A percentile compares a stretch with the other conserved stretches of the same genome.
phyloP scores from a whole-genome alignment of 2,113 vertebrate species.

The Callipepla squamata region DNA sequence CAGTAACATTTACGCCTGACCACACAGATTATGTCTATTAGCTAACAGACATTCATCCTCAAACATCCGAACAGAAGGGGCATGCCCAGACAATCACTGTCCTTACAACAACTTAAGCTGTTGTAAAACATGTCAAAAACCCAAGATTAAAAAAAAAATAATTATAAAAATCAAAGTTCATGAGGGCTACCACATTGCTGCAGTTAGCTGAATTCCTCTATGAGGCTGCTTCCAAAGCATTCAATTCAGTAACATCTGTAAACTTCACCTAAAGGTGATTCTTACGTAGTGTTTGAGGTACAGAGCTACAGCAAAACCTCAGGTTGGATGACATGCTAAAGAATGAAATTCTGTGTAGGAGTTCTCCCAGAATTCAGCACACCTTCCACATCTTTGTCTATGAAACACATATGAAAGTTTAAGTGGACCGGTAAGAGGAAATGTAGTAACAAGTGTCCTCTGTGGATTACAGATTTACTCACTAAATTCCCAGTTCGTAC shows the following conservation, averaged over 20 bases:
- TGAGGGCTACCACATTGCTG: background rate
- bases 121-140: background rate
- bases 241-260: background rate
- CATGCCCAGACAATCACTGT: background rate
- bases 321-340: background rate
- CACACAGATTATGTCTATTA: background rate
- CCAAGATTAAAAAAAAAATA: background rate
- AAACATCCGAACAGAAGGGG: background rate
- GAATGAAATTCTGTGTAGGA: background rate
- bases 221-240: background rate
- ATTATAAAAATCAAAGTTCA: background rate
- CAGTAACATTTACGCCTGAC: background rate
- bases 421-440: background rate
- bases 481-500: background rate
- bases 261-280: background rate
- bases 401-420: rapidly evolving
- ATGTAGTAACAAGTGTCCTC: background rate
- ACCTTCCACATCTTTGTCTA: rapidly evolving
- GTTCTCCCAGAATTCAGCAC: background rate
- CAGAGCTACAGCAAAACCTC: background rate
- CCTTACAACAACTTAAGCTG: background rate
- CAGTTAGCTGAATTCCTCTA: background rate
- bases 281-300: background rate
- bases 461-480: background rate
- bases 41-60: background rate